Base-by-base conservation (phyloP, 1,140 invertebrate species). In the Leptinotarsa defecta region DNA sequence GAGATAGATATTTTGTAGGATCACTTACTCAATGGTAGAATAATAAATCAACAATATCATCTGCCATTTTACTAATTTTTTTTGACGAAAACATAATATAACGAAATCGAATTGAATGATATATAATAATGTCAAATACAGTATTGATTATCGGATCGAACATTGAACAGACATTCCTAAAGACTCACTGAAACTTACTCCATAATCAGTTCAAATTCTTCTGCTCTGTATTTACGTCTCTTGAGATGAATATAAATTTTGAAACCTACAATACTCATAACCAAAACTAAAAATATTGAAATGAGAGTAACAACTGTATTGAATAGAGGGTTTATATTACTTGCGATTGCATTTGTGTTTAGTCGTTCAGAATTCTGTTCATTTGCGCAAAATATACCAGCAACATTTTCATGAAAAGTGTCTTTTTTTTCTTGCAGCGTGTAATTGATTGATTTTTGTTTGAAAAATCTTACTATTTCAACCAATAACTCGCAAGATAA, bases 401-500 rank as follows among this genome's bases (percentile, higher is more conserved):
- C 82, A 19, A 85, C 79, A 77, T 85, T 85, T 64, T 84, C 80
- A 62, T 80, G 78, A 48, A 81, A 76, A 63, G 80, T 77, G n/a
- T 81, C 63, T 4, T 81, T 74, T 68, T 80, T 70, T 70, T 85
- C 81, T 70, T 81, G 81, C 8, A 79, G 74, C 1, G 80, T 83
- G 57, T 78, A 85, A 48, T 72, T 79, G 6, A 84, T 80, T 27
- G 74, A n/a, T 43, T 81, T 83, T 17, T 74, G 76, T 22, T 77
- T 77, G 24, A 84, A 79, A 75, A 78, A 85, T 17, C 43, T 49
- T 34, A 84, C 79, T 68, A 84, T 82, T 74, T 81, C 78, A 8
- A 71, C 61, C 15, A 85, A 68, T 70, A 81, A 76, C 43, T 81
- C 77, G 65, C 84, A 85, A 13, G 82, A 78, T 27, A 85, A 75